Conservation (phyloP, 2,888 invertebrate species). For the Micropterix aruncella region DNA sequence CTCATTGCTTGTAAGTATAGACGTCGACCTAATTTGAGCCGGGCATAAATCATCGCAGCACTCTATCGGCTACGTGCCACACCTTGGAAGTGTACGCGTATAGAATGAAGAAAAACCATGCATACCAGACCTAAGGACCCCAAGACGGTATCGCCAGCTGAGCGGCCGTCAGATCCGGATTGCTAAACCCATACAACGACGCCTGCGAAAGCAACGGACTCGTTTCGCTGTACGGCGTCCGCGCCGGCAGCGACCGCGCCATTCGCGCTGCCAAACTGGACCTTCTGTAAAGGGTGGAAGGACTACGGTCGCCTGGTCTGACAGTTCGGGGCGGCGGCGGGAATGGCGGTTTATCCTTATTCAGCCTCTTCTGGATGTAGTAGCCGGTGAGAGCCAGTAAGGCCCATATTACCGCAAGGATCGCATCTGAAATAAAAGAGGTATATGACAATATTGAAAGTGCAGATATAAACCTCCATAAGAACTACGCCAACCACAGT, state of each 20-base stretch:
- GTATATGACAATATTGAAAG: too few relatives aligned
- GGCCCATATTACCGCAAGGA: slow-evolving; percentile 39
- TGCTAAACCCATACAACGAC: background rate
- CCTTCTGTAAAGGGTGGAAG: background rate
- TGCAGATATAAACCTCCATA: too few relatives aligned
- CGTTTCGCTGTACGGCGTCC: background rate
- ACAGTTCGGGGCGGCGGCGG: slow-evolving; percentile 34
- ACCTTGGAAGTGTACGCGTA: background rate
- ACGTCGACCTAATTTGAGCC: too few relatives aligned
- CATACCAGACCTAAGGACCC: background rate
- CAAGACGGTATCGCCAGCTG: background rate
- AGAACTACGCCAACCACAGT: too few relatives aligned
- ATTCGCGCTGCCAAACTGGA: background rate
- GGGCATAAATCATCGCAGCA: background rate
- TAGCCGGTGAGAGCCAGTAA: slow-evolving; percentile 36
- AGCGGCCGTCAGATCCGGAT: background rate
- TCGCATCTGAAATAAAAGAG: slow-evolving; percentile 38
- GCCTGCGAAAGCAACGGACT: background rate
- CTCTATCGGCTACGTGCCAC: background rate
- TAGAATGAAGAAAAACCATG: background rate
- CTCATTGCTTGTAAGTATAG: too few relatives aligned
- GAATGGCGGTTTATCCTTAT: slow-evolving; percentile 44
- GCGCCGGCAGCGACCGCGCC: background rate
- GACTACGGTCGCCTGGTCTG: background rate
- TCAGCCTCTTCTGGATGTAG: slow-evolving; percentile 38